Percentiles rank a stretch among this genome's conserved stretches.
These are phyloP conservation scores for Grammomys surdaster DNA, from an alignment of 2,113 vertebrate genomes.

Conservation along the genomic window DNA sequence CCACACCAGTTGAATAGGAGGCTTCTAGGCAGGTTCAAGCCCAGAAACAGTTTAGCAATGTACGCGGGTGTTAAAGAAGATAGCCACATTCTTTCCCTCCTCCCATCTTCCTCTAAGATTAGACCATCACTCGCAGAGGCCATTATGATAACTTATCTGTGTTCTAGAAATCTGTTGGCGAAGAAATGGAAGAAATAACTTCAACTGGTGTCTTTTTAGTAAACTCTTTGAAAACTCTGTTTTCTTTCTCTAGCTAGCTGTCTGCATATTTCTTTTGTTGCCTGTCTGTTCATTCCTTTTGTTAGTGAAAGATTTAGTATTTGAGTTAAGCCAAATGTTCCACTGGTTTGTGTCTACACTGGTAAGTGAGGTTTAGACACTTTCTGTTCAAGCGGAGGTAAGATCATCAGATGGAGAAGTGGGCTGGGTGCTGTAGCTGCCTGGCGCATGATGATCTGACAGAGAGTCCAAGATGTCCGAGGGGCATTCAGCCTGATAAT, in stretches of 20 bases:
- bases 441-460: no score
- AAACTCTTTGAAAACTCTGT: not conserved
- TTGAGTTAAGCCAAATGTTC: not conserved
- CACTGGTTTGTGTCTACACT: not conserved
- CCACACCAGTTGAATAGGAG: conserved; percentile 41
- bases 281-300: not conserved
- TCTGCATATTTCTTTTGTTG: not conserved
- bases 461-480: not conserved
- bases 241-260: not conserved
- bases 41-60: conserved; percentile 57
- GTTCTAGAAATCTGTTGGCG: conserved; percentile 29
- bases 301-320: conserved; percentile 16
- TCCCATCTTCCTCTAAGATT: not conserved
- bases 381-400: not conserved
- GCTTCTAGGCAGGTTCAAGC: conserved; percentile 54
- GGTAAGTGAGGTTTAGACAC: not conserved
- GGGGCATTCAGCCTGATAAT: not conserved
- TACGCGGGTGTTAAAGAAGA: not conserved
- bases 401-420: not conserved
- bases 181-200: conserved; percentile 15
- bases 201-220: not conserved
- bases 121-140: not conserved
- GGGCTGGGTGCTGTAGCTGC: not conserved
- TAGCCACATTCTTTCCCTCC: not conserved
- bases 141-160: not conserved